These are phyloP conservation scores for Dufourea novaeangliae DNA, from an alignment of 1,140 invertebrate species.

Conservation along the genomic window DNA sequence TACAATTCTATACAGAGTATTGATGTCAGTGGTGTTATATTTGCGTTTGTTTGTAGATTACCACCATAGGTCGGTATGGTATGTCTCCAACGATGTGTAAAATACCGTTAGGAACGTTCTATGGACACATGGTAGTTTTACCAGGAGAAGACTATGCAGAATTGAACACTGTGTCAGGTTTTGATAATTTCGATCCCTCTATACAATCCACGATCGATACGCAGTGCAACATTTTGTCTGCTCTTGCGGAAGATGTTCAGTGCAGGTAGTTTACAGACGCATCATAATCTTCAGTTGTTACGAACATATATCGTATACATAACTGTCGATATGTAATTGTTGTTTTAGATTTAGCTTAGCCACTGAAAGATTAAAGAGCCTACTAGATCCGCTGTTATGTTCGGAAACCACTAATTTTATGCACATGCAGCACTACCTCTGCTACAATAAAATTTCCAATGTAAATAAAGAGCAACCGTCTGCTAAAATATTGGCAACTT, in stretches of 20 bases:
- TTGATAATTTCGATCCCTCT: conserved; percentile 72
- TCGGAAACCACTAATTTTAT: conserved; percentile 89
- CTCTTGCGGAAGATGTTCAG: conserved; percentile 89
- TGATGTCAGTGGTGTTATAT: too few species aligned
- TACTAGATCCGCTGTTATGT: conserved; percentile 88
- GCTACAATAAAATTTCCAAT: conserved; percentile 79
- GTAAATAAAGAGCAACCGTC: conserved; percentile 85
- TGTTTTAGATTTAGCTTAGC: conserved; percentile 87
- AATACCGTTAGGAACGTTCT: conserved; percentile 95
- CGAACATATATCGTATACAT: not conserved
- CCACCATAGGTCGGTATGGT: conserved; percentile 93
- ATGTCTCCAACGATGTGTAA: conserved; percentile 94
- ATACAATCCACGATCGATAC: conserved; percentile 80
- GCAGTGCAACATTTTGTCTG: conserved; percentile 83
- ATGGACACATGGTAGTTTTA: conserved; percentile 91
- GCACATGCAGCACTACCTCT: conserved; percentile 91
- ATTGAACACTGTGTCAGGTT: conserved; percentile 71
- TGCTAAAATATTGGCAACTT: conserved; percentile 88
- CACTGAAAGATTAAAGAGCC: conserved; percentile 89
- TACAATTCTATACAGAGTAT: not conserved
- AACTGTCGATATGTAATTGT: not conserved
- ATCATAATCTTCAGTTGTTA: not conserved
- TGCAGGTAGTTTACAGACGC: conserved; percentile 84
- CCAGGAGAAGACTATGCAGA: conserved; percentile 86
- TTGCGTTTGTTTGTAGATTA: conserved; percentile 83